Conservation (phyloP, 2,797 vertebrate species). For the Chiloscyllium punctatum region DNA sequence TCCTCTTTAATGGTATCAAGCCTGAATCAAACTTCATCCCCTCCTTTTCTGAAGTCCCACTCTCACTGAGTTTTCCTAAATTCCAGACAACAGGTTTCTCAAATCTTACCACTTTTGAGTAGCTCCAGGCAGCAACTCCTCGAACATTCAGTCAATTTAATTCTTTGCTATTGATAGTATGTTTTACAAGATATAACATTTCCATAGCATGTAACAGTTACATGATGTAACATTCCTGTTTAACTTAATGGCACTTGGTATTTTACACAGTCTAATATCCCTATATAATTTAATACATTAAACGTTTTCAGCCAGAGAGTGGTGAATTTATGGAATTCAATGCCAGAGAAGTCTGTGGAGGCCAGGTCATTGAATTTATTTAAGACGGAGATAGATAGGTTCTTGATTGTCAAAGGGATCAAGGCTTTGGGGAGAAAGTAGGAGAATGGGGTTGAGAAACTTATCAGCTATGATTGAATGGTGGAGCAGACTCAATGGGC, state of each 20-base stretch:
- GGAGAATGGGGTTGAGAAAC: no score
- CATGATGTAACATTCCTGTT: background rate
- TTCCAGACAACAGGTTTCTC: background rate
- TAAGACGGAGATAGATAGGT: no score
- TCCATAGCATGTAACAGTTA: background rate
- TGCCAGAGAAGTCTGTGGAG: no score
- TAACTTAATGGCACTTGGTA: background rate
- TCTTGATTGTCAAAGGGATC: no score
- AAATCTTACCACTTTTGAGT: background rate
- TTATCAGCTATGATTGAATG: no score
- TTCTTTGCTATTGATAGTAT: background rate
- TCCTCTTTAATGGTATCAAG: background rate
- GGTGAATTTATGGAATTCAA: no score
- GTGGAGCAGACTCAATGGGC: no score
- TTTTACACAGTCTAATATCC: background rate
- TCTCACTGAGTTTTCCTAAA: background rate
- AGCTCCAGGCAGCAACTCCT: background rate
- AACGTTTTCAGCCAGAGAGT: no score
- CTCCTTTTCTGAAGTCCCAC: background rate
- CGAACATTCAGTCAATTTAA: background rate
- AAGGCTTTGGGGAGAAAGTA: no score
- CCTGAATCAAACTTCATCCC: background rate
- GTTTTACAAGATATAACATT: background rate
- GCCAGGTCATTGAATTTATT: no score
- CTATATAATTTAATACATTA: background rate